phyloP scores from a whole-genome alignment of 2,888 invertebrate species.

The Phania funesta region DNA sequence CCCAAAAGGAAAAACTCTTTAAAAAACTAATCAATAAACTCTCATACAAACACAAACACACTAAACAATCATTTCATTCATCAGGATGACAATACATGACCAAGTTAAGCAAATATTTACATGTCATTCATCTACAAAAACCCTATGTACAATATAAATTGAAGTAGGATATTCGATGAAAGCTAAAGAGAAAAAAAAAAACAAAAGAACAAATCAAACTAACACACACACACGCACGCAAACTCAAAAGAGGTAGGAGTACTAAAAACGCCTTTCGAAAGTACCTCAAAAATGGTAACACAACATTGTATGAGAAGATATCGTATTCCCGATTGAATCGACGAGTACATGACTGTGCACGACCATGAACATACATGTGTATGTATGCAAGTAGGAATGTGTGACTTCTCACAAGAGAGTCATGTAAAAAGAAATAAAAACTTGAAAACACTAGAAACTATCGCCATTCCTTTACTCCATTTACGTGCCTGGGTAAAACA shows the following conservation, averaged over 20 bases:
- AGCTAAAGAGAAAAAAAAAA: constrained; percentile 17
- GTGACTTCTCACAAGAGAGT: not conserved
- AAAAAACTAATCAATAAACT: constrained; percentile 54
- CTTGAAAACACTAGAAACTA: constrained; percentile 10
- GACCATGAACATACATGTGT: not conserved
- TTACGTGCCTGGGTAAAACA: not conserved
- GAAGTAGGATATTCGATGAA: constrained; percentile 45
- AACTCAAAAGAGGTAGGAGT: constrained; percentile 51
- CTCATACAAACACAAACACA: constrained; percentile 13
- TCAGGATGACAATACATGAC: constrained; percentile 47
- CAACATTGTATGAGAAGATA: not conserved
- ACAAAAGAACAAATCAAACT: constrained; percentile 38
- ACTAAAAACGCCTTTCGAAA: constrained; percentile 53
- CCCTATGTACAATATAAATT: constrained; percentile 44
- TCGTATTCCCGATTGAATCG: not conserved
- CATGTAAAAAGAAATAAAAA: constrained; percentile 27
- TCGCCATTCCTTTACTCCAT: not conserved
- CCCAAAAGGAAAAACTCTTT: constrained; percentile 4
- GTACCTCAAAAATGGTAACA: constrained; percentile 36
- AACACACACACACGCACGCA: not conserved
- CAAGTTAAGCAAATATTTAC: constrained; percentile 65
- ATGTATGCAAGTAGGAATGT: not conserved
- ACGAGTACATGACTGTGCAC: not conserved
- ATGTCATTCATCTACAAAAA: constrained; percentile 23
- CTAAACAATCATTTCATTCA: not conserved